Percentiles rank a stretch among this genome's conserved stretches.
These are phyloP conservation scores for Tribolium madens DNA, from an alignment of 1,140 invertebrate genomes.

Conservation along the genomic window DNA sequence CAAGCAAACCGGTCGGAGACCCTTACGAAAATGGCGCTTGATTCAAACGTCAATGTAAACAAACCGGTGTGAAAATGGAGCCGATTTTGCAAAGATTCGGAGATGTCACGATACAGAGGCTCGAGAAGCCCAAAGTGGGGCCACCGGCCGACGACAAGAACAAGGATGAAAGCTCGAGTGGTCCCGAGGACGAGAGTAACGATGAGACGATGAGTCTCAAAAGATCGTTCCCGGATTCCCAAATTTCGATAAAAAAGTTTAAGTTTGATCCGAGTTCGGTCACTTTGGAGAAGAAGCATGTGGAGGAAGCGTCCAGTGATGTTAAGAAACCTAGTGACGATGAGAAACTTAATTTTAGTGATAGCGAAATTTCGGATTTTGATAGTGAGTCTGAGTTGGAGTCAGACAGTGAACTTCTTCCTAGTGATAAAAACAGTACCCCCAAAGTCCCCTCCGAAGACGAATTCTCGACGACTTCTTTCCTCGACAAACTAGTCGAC, in stretches of 20 bases:
- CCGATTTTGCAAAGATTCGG: conserved; percentile 63
- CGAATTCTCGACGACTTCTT: conserved; percentile 47
- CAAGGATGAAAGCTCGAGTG: conserved; percentile 51
- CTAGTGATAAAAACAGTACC: conserved; percentile 8
- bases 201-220: conserved; percentile 52
- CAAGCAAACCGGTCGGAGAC: conserved; percentile 6
- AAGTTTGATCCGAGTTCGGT: conserved; percentile 48
- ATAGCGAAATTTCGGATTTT: conserved; percentile 60
- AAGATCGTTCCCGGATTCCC: conserved; percentile 49
- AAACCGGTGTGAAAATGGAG: conserved; percentile 58
- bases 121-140: conserved; percentile 60
- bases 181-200: conserved; percentile 52
- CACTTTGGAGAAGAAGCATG: conserved; percentile 39
- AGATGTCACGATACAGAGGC: conserved; percentile 64
- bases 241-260: conserved; percentile 56
- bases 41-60: conserved; percentile 50
- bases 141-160: conserved; percentile 50
- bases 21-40: conserved; percentile 42
- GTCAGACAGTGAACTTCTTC: conserved; percentile 56
- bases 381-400: conserved; percentile 61
- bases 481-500: conserved; percentile 59
- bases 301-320: background rate
- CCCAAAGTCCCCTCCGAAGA: conserved; percentile 38
- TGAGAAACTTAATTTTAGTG: conserved; percentile 57
- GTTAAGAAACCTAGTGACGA: conserved; percentile 46